Evolutionary conservation across 2,888 invertebrate genomes (phyloP).

Genomic region (Hydrotaea cyrtoneurina): DNA sequence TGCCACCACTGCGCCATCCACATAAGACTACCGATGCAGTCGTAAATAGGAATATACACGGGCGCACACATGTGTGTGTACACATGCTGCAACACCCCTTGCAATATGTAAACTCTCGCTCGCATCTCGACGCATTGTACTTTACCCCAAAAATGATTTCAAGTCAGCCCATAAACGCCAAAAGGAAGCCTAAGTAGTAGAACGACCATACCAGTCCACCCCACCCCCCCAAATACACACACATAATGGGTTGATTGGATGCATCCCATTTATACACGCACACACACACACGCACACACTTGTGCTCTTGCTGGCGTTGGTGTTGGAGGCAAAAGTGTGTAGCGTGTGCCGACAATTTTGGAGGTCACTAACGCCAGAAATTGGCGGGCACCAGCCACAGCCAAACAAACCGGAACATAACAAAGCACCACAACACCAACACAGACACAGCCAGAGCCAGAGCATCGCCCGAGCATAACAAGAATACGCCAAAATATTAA

Average conservation of each 20-base stretch:
- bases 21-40: slow-evolving; percentile 49
- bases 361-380: slow-evolving; percentile 66
- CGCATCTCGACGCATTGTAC: slow-evolving; percentile 29
- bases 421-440: slow-evolving; percentile 18
- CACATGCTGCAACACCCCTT: slow-evolving; percentile 44
- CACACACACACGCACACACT: too few species aligned
- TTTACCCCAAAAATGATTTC: slow-evolving; percentile 36
- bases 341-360: slow-evolving; percentile 54
- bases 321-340: neutral
- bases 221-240: neutral
- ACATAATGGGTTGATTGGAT: slow-evolving; percentile 38
- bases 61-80: slow-evolving; percentile 5
- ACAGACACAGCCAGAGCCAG: slow-evolving; percentile 22
- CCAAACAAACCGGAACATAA: neutral
- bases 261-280: neutral
- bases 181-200: slow-evolving; percentile 59
- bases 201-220: neutral
- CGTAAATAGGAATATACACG: slow-evolving; percentile 10
- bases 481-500: slow-evolving; percentile 65
- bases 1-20: slow-evolving; percentile 34
- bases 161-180: slow-evolving; percentile 63
- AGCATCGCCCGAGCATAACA: slow-evolving; percentile 20
- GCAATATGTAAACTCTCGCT: slow-evolving; percentile 37
- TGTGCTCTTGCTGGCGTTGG: too few species aligned
- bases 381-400: slow-evolving; percentile 54